These are phyloP conservation scores for Paratrypauchen microcephalus DNA, from an alignment of 2,797 vertebrate species.

Conservation along the genomic window DNA sequence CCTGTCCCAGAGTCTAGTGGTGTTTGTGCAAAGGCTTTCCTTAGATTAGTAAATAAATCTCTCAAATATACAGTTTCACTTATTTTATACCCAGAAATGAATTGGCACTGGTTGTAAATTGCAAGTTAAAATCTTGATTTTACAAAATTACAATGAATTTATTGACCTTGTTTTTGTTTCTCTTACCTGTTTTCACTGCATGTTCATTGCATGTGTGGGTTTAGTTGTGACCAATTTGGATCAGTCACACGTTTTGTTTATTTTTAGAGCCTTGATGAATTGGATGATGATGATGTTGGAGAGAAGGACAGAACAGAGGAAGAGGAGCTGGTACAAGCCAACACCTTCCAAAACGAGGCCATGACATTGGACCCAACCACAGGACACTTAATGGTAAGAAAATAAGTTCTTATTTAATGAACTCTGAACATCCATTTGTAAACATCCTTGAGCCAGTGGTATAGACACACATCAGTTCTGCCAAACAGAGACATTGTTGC, in stretches of 20 bases:
- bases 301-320: constrained; percentile 87
- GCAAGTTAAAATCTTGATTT: no score
- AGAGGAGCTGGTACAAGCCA: constrained; percentile 89
- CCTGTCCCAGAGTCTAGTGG: neutral
- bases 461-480: constrained; percentile 29
- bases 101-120: no score
- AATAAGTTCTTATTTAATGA: neutral
- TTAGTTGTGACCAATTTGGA: neutral
- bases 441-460: neutral
- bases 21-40: neutral
- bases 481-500: constrained; percentile 71
- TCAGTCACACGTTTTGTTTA: neutral
- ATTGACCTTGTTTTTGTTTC: no score
- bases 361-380: constrained; percentile 75
- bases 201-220: neutral
- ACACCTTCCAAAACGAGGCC: constrained; percentile 92
- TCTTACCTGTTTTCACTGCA: neutral
- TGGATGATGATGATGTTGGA: constrained; percentile 90
- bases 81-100: no score
- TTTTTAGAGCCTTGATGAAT: constrained; percentile 89
- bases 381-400: constrained; percentile 72
- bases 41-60: neutral
- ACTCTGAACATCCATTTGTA: no score
- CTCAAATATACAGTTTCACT: no score
- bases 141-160: no score